phyloP scores from a whole-genome alignment of 2,888 invertebrate species.

The Caenorhabditis becei region DNA sequence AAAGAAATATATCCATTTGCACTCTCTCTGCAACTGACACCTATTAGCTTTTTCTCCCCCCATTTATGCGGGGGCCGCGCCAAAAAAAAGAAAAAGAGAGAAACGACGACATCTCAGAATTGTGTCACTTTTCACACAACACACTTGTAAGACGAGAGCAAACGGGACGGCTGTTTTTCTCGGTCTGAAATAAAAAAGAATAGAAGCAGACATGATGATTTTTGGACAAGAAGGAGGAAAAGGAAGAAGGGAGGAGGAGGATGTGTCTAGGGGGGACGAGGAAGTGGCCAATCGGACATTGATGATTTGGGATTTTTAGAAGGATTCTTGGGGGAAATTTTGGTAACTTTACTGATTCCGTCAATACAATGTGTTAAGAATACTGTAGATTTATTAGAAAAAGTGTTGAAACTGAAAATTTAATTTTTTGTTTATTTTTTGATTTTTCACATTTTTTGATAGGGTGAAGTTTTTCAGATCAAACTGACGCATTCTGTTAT shows the following conservation, averaged over 20 bases:
- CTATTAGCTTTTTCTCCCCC: neutral
- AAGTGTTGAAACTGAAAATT: too few relatives aligned
- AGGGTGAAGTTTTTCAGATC: too few relatives aligned
- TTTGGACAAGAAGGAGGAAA: neutral
- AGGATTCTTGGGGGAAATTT: too few relatives aligned
- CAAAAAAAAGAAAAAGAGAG: neutral
- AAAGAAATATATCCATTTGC: neutral
- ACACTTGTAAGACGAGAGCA: slow-evolving; percentile 1
- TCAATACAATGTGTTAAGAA: too few relatives aligned
- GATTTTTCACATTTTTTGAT: too few relatives aligned
- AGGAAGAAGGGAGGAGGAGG: neutral
- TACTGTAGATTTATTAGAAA: too few relatives aligned
- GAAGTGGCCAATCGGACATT: too few relatives aligned
- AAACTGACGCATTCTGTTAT: too few relatives aligned
- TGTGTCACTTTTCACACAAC: slow-evolving; percentile 17
- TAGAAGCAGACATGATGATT: neutral
- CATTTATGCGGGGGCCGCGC: neutral
- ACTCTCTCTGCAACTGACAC: neutral
- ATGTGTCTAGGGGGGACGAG: neutral
- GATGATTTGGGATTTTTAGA: too few relatives aligned
- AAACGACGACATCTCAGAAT: neutral
- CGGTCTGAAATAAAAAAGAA: neutral
- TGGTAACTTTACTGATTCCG: too few relatives aligned
- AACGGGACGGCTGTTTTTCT: neutral
- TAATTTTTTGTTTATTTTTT: too few relatives aligned